Conservation (phyloP, 2,888 invertebrate species). For the Tridacna gigas region DNA sequence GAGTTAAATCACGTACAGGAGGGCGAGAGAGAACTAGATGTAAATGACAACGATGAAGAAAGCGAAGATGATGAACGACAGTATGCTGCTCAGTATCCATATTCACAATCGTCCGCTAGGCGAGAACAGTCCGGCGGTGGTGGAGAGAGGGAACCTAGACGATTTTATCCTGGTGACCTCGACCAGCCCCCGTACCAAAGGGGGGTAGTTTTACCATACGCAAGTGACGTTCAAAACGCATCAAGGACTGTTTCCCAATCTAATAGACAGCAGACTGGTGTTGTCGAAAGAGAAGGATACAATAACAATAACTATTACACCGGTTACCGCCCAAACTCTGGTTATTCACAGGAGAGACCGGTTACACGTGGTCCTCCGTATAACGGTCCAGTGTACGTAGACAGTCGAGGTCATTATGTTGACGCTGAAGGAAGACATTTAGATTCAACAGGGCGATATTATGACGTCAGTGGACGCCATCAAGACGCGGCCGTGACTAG, state of each 20-base stretch:
- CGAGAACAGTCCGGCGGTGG: not conserved
- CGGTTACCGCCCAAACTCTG: not conserved
- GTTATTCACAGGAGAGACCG: not conserved
- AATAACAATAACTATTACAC: not conserved
- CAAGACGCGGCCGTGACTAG: conserved; percentile 37
- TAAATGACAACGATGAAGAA: not conserved
- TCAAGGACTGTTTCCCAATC: too few relatives aligned
- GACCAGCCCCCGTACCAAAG: conserved; percentile 15
- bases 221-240: not conserved
- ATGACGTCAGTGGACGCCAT: conserved; percentile 48
- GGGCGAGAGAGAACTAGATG: not conserved
- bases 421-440: conserved; percentile 52
- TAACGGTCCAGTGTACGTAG: conserved; percentile 34
- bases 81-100: conserved; percentile 50
- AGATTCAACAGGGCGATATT: conserved; percentile 55
- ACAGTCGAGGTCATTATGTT: conserved; percentile 51
- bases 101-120: conserved; percentile 25
- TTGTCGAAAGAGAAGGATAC: not conserved
- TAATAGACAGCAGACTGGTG: not conserved
- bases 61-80: not conserved
- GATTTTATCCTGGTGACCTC: conserved; percentile 19
- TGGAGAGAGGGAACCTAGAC: not conserved
- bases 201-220: conserved; percentile 7
- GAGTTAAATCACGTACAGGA: conserved; percentile 1
- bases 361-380: conserved; percentile 41